These are phyloP conservation scores for Silurus glanis DNA, from an alignment of 2,113 vertebrate species.

Conservation along the genomic window DNA sequence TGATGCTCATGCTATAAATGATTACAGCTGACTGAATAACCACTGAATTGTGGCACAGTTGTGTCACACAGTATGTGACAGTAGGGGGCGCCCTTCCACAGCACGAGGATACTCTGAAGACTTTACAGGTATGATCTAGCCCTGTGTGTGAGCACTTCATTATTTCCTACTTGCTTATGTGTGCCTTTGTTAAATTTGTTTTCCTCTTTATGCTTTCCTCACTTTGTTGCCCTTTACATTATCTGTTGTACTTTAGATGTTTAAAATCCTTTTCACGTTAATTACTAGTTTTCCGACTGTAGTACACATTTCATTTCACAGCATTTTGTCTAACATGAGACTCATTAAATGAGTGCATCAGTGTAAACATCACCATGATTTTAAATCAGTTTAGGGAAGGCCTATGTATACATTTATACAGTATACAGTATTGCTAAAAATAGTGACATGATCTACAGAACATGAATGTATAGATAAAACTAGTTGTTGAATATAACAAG, in stretches of 20 bases:
- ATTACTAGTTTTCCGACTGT: neutral
- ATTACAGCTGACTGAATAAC: slow-evolving; percentile 73
- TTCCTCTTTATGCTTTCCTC: slow-evolving; percentile 3
- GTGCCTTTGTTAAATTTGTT: slow-evolving; percentile 34
- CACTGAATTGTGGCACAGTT: slow-evolving; percentile 67
- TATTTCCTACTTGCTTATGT: slow-evolving; percentile 31
- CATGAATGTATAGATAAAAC: neutral
- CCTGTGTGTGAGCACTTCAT: slow-evolving; percentile 43
- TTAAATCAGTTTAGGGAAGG: neutral
- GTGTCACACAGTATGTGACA: slow-evolving; percentile 68
- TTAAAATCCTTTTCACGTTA: neutral
- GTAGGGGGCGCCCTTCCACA: slow-evolving; percentile 99
- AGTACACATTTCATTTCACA: neutral
- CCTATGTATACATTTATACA: neutral
- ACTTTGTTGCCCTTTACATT: slow-evolving; percentile 62
- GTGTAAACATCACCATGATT: neutral
- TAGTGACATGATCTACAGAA: neutral
- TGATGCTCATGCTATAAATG: slow-evolving; percentile 68
- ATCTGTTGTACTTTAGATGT: slow-evolving; percentile 12
- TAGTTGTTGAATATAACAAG: neutral
- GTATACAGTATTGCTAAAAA: neutral
- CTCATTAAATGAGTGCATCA: neutral
- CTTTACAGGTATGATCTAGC: slow-evolving; percentile 83
- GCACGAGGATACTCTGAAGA: slow-evolving; percentile 96
- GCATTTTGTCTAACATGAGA: neutral